These are phyloP conservation scores for Amblyopsis rosae DNA, from an alignment of 2,113 vertebrate species.

Conservation along the genomic window DNA sequence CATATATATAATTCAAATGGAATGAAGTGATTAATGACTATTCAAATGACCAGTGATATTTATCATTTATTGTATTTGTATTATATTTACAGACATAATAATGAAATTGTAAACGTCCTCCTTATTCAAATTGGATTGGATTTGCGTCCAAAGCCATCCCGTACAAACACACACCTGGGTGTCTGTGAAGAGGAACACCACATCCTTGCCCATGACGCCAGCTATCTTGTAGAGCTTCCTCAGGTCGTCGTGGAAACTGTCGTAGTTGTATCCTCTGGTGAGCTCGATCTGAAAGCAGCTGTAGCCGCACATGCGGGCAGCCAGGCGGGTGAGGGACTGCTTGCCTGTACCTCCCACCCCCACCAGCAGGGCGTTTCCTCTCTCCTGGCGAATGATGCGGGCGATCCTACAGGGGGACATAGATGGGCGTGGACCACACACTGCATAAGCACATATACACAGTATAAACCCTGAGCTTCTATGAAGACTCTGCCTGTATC, in stretches of 20 bases:
- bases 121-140: too few species aligned
- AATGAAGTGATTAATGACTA: too few species aligned
- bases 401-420: slow-evolving; percentile 74
- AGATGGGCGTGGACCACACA: background rate
- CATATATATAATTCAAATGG: background rate
- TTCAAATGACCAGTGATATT: too few species aligned
- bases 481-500: too few species aligned
- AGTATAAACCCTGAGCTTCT: too few species aligned
- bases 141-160: too few species aligned
- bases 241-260: slow-evolving; percentile 86
- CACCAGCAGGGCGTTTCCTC: slow-evolving; percentile 86
- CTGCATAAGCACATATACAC: background rate
- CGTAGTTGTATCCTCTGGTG: slow-evolving; percentile 84
- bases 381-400: slow-evolving; percentile 87
- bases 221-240: slow-evolving; percentile 85
- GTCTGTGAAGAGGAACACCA: slow-evolving; percentile 90
- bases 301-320: slow-evolving; percentile 84
- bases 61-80: too few species aligned
- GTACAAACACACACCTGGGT: slow-evolving; percentile 77
- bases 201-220: slow-evolving; percentile 81
- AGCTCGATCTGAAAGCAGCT: slow-evolving; percentile 87
- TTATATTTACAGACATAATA: too few species aligned
- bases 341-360: slow-evolving; percentile 89
- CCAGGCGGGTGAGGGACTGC: slow-evolving; percentile 84
- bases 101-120: too few species aligned